Percentiles rank a stretch among this genome's conserved stretches.
phyloP scores from a whole-genome alignment of 2,113 vertebrate genomes.

The Heterochromis multidens region DNA sequence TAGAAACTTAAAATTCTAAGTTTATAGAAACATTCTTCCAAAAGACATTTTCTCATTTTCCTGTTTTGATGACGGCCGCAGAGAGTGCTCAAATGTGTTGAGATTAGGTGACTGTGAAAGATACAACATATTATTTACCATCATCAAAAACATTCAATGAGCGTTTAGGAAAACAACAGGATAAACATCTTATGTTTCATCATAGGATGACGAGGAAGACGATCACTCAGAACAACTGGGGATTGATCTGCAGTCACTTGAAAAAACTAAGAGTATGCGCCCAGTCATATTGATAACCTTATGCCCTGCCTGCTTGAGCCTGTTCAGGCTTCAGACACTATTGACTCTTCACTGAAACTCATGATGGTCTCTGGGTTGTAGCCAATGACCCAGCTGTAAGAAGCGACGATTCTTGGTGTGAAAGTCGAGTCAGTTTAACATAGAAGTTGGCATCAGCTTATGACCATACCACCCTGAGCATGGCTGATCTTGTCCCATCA shows the following conservation, averaged over 20 bases:
- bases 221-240: neutral
- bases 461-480: neutral
- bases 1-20: neutral
- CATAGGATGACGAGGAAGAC: neutral
- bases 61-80: neutral
- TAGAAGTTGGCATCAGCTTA: neutral
- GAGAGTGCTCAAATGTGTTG: neutral
- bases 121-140: neutral
- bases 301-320: neutral
- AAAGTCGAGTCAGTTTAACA: neutral
- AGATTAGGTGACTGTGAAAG: neutral
- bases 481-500: fast-evolving
- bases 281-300: neutral
- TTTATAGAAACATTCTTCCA: neutral
- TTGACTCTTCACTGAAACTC: neutral
- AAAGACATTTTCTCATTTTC: neutral
- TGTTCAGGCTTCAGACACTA: neutral
- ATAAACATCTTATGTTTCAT: neutral
- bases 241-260: neutral
- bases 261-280: neutral
- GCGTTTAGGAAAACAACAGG: neutral
- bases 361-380: neutral
- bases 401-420: neutral
- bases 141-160: neutral
- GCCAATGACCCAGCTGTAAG: neutral